Conservation (phyloP, 2,113 vertebrate species). For the Puntigrus tetrazona region DNA sequence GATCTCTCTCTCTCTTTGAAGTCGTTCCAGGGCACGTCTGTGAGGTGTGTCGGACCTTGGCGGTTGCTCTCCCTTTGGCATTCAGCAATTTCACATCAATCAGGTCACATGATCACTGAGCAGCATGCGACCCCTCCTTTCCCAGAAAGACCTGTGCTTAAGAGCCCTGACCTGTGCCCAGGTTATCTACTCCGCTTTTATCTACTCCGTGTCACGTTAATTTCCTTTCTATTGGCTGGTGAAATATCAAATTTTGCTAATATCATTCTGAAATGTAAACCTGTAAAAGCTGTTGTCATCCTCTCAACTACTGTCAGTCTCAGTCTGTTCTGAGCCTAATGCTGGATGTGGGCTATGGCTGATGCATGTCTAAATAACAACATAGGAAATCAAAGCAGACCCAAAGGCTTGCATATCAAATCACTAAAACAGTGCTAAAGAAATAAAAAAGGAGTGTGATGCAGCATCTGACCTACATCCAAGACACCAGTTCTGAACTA, state of each 20-base stretch:
- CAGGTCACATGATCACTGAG: slow-evolving; percentile 42
- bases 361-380: background rate
- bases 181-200: background rate
- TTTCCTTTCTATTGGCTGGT: background rate
- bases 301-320: background rate
- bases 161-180: background rate
- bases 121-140: background rate
- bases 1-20: slow-evolving; percentile 36
- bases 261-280: background rate
- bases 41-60: slow-evolving; percentile 17
- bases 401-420: background rate
- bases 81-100: slow-evolving; percentile 11
- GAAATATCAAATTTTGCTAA: background rate
- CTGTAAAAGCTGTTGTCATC: background rate
- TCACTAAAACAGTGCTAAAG: background rate
- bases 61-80: slow-evolving; percentile 9
- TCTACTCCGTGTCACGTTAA: background rate
- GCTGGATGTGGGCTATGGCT: background rate
- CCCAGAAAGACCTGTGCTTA: background rate
- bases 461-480: slow-evolving; percentile 42
- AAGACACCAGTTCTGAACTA: slow-evolving; percentile 35
- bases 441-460: background rate
- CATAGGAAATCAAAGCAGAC: background rate
- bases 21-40: slow-evolving; percentile 34
- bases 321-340: background rate